Evolutionary conservation across 2,113 vertebrate species (phyloP).

Genomic region (Hymenochirus boettgeri): DNA sequence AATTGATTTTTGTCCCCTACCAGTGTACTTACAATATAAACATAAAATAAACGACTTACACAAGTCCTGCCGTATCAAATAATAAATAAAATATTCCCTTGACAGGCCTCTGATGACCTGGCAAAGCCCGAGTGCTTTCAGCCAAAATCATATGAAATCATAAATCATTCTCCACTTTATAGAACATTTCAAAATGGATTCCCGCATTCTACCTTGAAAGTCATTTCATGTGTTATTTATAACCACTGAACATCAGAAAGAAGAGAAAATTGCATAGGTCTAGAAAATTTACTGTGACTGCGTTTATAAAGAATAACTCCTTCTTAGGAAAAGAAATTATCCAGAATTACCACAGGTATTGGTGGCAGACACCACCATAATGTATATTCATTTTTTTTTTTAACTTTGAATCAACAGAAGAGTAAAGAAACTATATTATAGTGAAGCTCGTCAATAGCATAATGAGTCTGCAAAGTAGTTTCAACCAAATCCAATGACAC

Average conservation of each 20-base stretch:
- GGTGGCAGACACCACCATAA: conserved; percentile 33
- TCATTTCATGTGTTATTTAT: conserved; percentile 82
- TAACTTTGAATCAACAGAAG: neutral
- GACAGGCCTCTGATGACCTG: conserved; percentile 79
- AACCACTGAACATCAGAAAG: conserved; percentile 64
- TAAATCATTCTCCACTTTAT: conserved; percentile 81
- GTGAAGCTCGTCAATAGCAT: neutral
- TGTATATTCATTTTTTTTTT: conserved; percentile 37
- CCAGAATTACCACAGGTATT: conserved; percentile 51
- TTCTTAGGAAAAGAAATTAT: conserved; percentile 49
- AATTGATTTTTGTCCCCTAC: conserved; percentile 64
- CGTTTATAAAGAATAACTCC: conserved; percentile 62
- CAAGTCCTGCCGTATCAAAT: conserved; percentile 62
- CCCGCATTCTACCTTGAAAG: conserved; percentile 79
- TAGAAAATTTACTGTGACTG: conserved; percentile 65
- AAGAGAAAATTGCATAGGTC: conserved; percentile 68
- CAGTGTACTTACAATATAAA: conserved; percentile 74
- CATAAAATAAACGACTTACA: conserved; percentile 70
- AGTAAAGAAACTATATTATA: neutral
- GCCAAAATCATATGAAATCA: conserved; percentile 77
- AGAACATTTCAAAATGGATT: conserved; percentile 79
- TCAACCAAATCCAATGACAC: neutral
- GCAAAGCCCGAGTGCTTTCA: conserved; percentile 76
- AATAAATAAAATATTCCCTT: conserved; percentile 76
- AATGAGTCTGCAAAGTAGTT: neutral